These are phyloP conservation scores for Microtus ochrogaster DNA, from an alignment of 2,113 vertebrate species.

Conservation along the genomic window DNA sequence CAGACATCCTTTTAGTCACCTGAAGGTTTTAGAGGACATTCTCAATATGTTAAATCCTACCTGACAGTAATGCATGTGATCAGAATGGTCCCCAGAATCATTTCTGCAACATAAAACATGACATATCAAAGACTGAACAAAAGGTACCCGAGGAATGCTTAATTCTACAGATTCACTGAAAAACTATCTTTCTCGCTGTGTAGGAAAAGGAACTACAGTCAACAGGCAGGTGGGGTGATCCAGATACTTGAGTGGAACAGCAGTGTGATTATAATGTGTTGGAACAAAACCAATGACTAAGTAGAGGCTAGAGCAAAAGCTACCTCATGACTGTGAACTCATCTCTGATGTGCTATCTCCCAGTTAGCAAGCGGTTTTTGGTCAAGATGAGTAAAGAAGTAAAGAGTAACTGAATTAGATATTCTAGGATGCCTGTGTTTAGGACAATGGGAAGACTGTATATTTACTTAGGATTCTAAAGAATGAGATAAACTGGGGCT, in stretches of 20 bases:
- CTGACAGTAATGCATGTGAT: constrained; percentile 86
- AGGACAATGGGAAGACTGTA: background rate
- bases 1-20: constrained; percentile 36
- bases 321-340: background rate
- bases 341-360: background rate
- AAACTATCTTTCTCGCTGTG: background rate
- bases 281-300: background rate
- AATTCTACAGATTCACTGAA: background rate
- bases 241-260: background rate
- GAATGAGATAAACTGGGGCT: background rate
- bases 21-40: constrained; percentile 29
- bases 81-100: constrained; percentile 87
- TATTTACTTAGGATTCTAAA: constrained; percentile 29
- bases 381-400: background rate
- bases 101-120: constrained; percentile 81
- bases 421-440: background rate
- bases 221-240: background rate
- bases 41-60: constrained; percentile 77
- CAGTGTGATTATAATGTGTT: background rate
- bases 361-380: background rate
- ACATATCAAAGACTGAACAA: constrained; percentile 11
- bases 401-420: background rate
- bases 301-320: background rate
- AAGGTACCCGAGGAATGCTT: background rate
- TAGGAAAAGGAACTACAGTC: background rate